Percentiles rank a stretch among this genome's conserved stretches.
Evolutionary conservation across 1,140 invertebrate species (phyloP).

Genomic region (Plectrocnemia conspersa): DNA sequence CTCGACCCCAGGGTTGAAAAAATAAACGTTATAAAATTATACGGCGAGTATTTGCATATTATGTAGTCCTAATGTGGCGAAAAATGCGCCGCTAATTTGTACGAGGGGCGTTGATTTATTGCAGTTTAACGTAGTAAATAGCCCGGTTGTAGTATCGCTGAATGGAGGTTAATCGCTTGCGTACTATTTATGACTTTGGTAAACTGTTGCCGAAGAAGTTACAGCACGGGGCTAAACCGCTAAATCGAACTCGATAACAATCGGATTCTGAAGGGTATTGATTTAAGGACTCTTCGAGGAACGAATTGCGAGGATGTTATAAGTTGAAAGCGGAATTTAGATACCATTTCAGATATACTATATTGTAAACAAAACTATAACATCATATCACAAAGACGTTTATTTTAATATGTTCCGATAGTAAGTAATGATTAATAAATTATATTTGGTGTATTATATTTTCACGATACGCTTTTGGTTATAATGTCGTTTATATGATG

Average conservation of each 20-base stretch:
- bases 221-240: too few relatives aligned
- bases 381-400: background rate
- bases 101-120: constrained; percentile 1
- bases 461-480: too few relatives aligned
- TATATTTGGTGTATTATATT: too few relatives aligned
- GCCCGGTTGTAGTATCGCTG: constrained; percentile 1
- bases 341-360: too few relatives aligned
- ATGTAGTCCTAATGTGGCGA: background rate
- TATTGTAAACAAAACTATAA: background rate
- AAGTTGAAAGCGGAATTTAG: too few relatives aligned
- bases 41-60: background rate
- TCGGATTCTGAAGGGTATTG: too few relatives aligned
- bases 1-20: background rate
- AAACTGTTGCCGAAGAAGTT: constrained; percentile 4
- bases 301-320: too few relatives aligned
- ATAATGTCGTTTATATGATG: too few relatives aligned
- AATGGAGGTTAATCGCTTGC: constrained; percentile 16
- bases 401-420: too few relatives aligned
- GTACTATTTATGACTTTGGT: constrained; percentile 15
- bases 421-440: too few relatives aligned
- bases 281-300: too few relatives aligned
- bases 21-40: background rate
- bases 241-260: too few relatives aligned
- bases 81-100: constrained; percentile 1
- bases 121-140: background rate